Evolutionary conservation across 1,140 invertebrate genomes (phyloP).

Genomic region (Metaphire vulgaris): DNA sequence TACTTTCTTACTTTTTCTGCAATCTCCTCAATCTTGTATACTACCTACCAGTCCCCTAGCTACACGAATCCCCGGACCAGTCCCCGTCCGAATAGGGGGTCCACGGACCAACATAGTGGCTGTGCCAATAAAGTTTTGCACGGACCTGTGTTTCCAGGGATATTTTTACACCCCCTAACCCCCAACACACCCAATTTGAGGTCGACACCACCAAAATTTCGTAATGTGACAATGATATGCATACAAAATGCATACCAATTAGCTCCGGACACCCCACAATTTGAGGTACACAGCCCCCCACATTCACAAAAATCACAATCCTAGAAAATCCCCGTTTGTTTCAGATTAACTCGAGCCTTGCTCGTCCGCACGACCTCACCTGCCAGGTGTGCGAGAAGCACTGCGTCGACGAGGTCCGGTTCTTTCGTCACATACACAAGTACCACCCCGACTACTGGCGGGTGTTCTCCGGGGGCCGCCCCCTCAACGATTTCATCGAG

Average conservation of each 20-base stretch:
- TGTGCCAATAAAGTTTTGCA: background rate
- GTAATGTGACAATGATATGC: background rate
- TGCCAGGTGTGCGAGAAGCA: constrained; percentile 30
- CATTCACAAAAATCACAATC: background rate
- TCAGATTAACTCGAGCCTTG: constrained; percentile 22
- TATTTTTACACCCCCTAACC: too few relatives aligned
- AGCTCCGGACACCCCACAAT: too few relatives aligned
- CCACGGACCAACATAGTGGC: too few relatives aligned
- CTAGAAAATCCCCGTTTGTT: background rate
- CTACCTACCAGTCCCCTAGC: too few relatives aligned
- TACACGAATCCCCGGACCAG: too few relatives aligned
- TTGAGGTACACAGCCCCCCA: background rate
- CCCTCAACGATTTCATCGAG: constrained; percentile 27
- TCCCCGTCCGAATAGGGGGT: background rate
- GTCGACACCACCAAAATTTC: too few relatives aligned
- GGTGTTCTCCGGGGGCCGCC: constrained; percentile 25
- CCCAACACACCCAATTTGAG: too few relatives aligned
- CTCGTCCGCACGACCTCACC: constrained; percentile 21
- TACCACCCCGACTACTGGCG: constrained; percentile 29
- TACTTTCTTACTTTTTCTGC: too few relatives aligned
- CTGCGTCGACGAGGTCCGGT: constrained; percentile 22
- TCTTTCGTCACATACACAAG: constrained; percentile 28
- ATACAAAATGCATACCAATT: too few relatives aligned
- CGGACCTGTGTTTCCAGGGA: background rate
- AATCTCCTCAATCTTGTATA: too few relatives aligned